Conservation (phyloP, 2,888 invertebrate genomes). For the Mesodorylaimus sp. region DNA sequence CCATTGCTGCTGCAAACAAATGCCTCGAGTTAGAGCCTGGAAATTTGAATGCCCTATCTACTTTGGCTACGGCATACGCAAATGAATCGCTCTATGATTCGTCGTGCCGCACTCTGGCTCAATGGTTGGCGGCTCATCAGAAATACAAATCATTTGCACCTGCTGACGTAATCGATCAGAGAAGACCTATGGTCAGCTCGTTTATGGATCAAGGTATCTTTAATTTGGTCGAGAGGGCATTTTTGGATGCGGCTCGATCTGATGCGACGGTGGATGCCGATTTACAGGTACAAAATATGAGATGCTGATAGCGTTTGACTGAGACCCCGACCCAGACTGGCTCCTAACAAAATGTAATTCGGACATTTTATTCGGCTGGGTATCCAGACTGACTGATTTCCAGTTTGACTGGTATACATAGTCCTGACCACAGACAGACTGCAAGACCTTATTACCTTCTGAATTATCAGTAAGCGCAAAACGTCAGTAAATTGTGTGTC, state of each 20-base stretch:
- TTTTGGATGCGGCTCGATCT: constrained; percentile 16
- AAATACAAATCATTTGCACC: constrained; percentile 44
- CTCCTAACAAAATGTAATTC: no score
- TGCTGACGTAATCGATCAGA: constrained; percentile 9
- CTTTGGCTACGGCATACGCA: constrained; percentile 77
- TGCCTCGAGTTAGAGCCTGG: constrained; percentile 41
- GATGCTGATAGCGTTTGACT: constrained; percentile 14
- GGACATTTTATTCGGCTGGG: no score
- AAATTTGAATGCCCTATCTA: constrained; percentile 65
- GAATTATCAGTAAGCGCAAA: no score
- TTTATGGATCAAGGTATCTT: constrained; percentile 24
- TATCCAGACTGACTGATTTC: no score
- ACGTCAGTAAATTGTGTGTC: no score
- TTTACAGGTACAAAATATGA: constrained; percentile 8
- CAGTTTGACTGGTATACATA: no score
- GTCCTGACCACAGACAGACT: no score
- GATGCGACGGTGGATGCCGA: constrained; percentile 18
- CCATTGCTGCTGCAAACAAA: constrained; percentile 64
- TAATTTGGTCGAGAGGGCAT: constrained; percentile 17
- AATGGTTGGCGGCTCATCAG: constrained; percentile 50
- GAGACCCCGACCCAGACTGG: no score
- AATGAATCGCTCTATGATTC: constrained; percentile 82
- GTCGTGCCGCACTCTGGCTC: constrained; percentile 57
- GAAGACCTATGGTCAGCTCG: constrained; percentile 22
- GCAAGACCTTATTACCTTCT: no score